Evolutionary conservation across 30 jellyfish, hydroid and myxozoan species (phyloP), one percentile per base, ranked within the genome.

Genomic region (Morbakka virulenta): DNA sequence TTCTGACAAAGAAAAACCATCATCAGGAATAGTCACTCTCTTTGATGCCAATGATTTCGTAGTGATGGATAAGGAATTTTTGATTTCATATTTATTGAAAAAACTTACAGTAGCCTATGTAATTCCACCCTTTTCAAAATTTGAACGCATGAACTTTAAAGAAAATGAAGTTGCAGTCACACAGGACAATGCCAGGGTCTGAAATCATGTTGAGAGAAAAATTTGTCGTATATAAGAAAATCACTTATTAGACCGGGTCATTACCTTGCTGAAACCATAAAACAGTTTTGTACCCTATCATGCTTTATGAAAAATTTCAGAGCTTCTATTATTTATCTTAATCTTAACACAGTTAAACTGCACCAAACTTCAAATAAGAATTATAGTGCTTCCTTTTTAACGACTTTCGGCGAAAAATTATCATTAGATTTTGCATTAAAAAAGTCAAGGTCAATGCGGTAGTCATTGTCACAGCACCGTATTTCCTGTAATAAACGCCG

Each of bases 21-120:
- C 61, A 47, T 47, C 61, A 47, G 61, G 61, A 47, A 47, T 47
- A 47, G 61, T 47, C 26, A 14, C 48, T 31, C 62, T 63, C 34
- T 63, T 63, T 17, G 75, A 63, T 27, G 75, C 23, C 20, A 63
- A 31, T 63, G 75, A 63, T 28, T 63, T 50, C 30, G 75, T 63
- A 50, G 30, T 63, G 75, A 63, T 63, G 62, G 75, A 63, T 63
- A 63, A 63, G 30, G 75, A 50, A 27, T 63, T 63, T 63, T 25
- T 63, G 75, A 63, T 63, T 63, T 27, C 75, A 63, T 36, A 63
- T 63, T 63, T 63, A 31, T 31, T 63, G 75, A 28, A 63, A 63
- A 27, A 27, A 28, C 48, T 63, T 27, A 1, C 23, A 63, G 75
- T 28, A 27, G 30, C 34, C 29, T 63, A 28, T 63, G 75, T 14